Conservation (phyloP, 2,113 vertebrate genomes). For the Danionella cerebrum region DNA sequence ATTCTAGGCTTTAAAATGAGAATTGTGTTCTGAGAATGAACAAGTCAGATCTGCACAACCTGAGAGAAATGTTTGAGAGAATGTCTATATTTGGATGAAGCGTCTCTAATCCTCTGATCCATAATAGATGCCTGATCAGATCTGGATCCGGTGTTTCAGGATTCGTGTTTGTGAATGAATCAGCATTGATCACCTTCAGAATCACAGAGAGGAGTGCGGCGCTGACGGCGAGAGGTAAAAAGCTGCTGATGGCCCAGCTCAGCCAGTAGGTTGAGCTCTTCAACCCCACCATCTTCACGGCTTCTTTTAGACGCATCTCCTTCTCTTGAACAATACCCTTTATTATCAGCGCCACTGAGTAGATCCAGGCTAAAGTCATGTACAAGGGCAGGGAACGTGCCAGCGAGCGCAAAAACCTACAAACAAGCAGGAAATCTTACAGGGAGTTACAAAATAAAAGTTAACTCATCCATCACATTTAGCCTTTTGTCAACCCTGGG, state of each 20-base stretch:
- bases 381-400: constrained; percentile 83
- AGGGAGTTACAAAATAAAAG: no score
- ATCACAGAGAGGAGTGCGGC: constrained; percentile 75
- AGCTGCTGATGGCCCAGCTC: constrained; percentile 87
- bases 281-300: constrained; percentile 89
- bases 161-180: constrained; percentile 48
- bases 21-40: no score
- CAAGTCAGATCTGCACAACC: no score
- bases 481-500: no score
- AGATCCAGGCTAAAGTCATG: constrained; percentile 95
- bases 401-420: constrained; percentile 84
- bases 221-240: constrained; percentile 79
- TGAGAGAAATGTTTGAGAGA: no score
- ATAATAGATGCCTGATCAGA: no score
- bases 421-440: constrained; percentile 1
- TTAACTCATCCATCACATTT: no score
- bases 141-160: background rate
- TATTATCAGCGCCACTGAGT: constrained; percentile 87
- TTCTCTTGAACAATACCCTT: constrained; percentile 91
- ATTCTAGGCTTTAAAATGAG: no score
- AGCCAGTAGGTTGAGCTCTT: constrained; percentile 82
- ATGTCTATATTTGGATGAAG: no score
- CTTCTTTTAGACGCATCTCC: constrained; percentile 90
- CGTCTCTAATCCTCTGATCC: background rate
- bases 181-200: constrained; percentile 78